Percentiles rank a stretch among this genome's conserved stretches.
Evolutionary conservation across 2,797 vertebrate genomes (phyloP).

Genomic region (Malacoctenus gilli): DNA sequence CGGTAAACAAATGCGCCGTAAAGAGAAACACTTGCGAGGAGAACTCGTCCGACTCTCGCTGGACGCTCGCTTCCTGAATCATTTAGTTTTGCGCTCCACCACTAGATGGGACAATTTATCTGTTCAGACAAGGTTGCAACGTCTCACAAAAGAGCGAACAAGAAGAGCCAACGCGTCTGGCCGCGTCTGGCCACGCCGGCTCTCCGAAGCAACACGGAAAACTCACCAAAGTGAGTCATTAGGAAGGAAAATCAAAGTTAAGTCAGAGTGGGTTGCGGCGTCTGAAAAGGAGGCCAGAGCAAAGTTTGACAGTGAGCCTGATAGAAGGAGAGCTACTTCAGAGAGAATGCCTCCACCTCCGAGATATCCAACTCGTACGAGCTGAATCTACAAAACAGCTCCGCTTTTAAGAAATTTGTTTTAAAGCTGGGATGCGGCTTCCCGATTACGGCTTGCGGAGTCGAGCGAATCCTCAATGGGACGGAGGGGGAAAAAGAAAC

Average conservation of each 20-base stretch:
- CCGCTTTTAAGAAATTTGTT: conserved; percentile 10
- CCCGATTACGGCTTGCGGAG: conserved; percentile 5
- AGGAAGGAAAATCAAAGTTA: conserved; percentile 21
- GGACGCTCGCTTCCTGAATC: conserved; percentile 24
- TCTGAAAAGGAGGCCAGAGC: conserved; percentile 16
- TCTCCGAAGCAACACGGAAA: conserved; percentile 6
- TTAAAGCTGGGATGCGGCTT: conserved; percentile 17
- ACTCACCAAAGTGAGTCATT: conserved; percentile 28
- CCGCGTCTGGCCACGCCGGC: conserved; percentile 12
- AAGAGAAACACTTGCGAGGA: too few species aligned
- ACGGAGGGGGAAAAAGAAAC: too few species aligned
- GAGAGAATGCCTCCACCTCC: neutral
- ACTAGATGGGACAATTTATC: conserved; percentile 77
- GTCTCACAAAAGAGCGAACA: conserved; percentile 3
- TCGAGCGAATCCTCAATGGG: conserved; percentile 15
- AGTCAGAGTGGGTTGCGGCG: conserved; percentile 5
- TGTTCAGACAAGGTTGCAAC: conserved; percentile 30
- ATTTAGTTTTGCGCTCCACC: conserved; percentile 60
- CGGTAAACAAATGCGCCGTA: too few species aligned
- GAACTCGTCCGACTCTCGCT: too few species aligned
- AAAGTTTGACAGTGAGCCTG: conserved; percentile 9
- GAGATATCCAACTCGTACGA: conserved; percentile 1
- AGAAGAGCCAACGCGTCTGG: neutral
- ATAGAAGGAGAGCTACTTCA: too few species aligned
- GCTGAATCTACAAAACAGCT: conserved; percentile 15